Evolutionary conservation across 2,888 invertebrate species (phyloP).

Genomic region (Catocala nupta): DNA sequence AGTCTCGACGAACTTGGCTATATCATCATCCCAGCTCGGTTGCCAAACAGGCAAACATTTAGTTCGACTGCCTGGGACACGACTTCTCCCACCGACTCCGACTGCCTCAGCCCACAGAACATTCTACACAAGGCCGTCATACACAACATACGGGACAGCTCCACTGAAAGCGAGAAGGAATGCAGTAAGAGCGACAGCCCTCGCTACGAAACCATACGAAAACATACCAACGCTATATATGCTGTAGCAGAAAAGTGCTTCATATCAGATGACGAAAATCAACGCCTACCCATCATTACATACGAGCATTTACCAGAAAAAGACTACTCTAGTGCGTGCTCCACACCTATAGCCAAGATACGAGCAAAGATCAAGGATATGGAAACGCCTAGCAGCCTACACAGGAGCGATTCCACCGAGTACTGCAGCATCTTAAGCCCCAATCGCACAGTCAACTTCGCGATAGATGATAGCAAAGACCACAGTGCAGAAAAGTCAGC

Average conservation of each 20-base stretch:
- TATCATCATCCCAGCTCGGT: conserved; percentile 74
- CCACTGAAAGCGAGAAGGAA: conserved; percentile 73
- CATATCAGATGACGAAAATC: conserved; percentile 65
- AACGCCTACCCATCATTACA: conserved; percentile 50
- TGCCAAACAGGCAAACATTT: conserved; percentile 67
- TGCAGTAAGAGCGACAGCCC: conserved; percentile 68
- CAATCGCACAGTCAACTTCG: conserved; percentile 66
- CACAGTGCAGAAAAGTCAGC: conserved; percentile 63
- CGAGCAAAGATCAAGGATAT: conserved; percentile 72
- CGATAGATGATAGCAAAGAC: conserved; percentile 64
- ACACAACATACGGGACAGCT: conserved; percentile 60
- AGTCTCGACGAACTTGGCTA: conserved; percentile 76
- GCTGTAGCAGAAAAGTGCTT: conserved; percentile 66
- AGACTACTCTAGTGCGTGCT: conserved; percentile 76
- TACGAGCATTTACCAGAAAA: conserved; percentile 68
- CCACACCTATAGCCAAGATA: conserved; percentile 77
- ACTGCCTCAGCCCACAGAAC: conserved; percentile 67
- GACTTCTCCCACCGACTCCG: conserved; percentile 75
- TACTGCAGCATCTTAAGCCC: conserved; percentile 83
- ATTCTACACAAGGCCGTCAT: conserved; percentile 68
- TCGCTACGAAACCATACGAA: conserved; percentile 70
- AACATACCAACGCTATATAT: conserved; percentile 52
- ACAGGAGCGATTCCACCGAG: conserved; percentile 83
- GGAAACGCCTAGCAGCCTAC: conserved; percentile 72
- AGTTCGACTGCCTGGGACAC: conserved; percentile 72